Evolutionary conservation across 2,797 vertebrate species (phyloP).

Genomic region (Gymnoscopelus microlampas): DNA sequence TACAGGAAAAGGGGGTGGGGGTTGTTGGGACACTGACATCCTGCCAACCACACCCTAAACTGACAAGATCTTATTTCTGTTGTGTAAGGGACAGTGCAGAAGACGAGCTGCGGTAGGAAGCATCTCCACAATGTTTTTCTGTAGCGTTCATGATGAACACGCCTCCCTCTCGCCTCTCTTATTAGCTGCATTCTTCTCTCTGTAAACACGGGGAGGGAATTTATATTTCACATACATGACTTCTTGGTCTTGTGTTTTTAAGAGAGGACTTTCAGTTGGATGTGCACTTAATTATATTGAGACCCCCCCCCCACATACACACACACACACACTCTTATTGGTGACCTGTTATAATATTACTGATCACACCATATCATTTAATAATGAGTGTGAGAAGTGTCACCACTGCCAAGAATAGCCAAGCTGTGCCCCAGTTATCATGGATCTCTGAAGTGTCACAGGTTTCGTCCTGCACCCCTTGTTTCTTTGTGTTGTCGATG

Average conservation of each 20-base stretch:
- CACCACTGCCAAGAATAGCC: constrained; percentile 49
- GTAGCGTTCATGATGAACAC: neutral
- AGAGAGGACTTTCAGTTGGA: constrained; percentile 2
- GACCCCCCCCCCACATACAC: neutral
- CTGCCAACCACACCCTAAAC: constrained; percentile 70
- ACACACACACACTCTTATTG: neutral
- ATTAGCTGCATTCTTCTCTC: constrained; percentile 9
- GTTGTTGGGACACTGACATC: constrained; percentile 62
- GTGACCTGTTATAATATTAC: constrained; percentile 21
- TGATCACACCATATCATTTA: constrained; percentile 16
- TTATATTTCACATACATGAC: neutral
- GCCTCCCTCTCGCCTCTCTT: neutral
- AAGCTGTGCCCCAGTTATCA: neutral
- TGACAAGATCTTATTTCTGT: constrained; percentile 71
- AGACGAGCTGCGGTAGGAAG: constrained; percentile 50
- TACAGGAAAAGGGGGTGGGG: constrained; percentile 68
- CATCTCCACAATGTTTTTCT: constrained; percentile 25
- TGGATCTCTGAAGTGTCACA: constrained; percentile 12
- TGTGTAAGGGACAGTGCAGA: constrained; percentile 40
- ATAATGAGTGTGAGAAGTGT: constrained; percentile 24
- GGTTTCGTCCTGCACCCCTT: neutral
- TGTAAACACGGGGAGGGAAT: neutral
- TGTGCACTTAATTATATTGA: constrained; percentile 2
- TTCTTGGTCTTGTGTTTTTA: neutral
- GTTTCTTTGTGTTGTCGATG: neutral